phyloP scores from a whole-genome alignment of 2,888 invertebrate species.

The Lumbricus terrestris region DNA sequence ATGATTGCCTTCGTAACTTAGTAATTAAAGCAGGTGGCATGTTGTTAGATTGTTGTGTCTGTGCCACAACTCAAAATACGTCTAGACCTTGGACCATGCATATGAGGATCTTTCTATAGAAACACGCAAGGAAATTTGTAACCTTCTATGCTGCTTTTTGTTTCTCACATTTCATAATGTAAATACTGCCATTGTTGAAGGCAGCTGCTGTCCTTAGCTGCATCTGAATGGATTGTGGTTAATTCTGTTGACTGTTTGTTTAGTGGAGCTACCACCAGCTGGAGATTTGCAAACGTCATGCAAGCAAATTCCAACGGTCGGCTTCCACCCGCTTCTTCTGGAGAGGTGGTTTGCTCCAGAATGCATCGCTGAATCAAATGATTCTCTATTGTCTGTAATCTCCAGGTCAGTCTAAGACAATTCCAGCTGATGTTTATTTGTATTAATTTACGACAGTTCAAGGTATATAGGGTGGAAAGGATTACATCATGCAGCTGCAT shows the following conservation, averaged over 20 bases:
- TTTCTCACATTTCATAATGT: neutral
- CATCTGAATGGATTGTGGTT: neutral
- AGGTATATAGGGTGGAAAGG: neutral
- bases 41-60: too few relatives aligned
- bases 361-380: constrained; percentile 10
- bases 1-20: too few relatives aligned
- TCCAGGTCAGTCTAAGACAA: neutral
- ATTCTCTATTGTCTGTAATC: neutral
- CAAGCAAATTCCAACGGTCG: neutral
- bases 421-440: neutral
- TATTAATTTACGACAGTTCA: neutral
- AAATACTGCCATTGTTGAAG: neutral
- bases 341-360: constrained; percentile 13
- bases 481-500: neutral
- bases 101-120: too few relatives aligned
- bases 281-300: neutral
- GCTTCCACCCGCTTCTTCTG: neutral
- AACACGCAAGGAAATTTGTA: too few relatives aligned
- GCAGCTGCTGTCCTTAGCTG: neutral
- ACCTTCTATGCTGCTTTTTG: too few relatives aligned
- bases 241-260: neutral
- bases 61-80: too few relatives aligned
- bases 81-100: too few relatives aligned
- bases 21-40: too few relatives aligned
- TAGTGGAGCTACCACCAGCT: neutral